Evolutionary conservation across 2,888 invertebrate genomes (phyloP).

Genomic region (Scotopteryx bipunctaria): DNA sequence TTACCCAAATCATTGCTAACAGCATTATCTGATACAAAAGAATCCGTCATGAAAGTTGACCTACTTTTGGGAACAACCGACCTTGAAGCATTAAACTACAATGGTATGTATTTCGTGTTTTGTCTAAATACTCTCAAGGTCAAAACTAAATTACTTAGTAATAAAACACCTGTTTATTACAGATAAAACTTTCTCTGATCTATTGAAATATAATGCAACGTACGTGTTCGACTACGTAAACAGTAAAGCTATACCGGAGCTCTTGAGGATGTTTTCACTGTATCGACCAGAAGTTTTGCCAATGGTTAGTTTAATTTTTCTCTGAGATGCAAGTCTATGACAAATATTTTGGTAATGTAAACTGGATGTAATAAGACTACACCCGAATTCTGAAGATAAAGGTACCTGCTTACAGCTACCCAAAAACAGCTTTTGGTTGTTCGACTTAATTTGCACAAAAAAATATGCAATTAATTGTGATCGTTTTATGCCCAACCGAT

Average conservation of each 20-base stretch:
- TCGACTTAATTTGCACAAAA: no score
- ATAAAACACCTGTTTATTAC: conserved; percentile 46
- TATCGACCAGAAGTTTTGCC: conserved; percentile 50
- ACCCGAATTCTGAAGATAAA: no score
- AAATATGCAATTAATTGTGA: no score
- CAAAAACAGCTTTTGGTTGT: no score
- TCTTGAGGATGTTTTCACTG: conserved; percentile 70
- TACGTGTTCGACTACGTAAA: conserved; percentile 83
- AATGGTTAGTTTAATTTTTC: conserved; percentile 49
- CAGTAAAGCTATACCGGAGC: conserved; percentile 82
- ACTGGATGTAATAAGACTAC: no score
- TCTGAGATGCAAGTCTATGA: no score
- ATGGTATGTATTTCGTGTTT: conserved; percentile 59
- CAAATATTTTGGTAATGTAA: no score
- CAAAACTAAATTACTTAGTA: conserved; percentile 12
- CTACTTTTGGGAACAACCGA: conserved; percentile 87
- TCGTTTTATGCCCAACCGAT: no score
- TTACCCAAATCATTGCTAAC: conserved; percentile 80
- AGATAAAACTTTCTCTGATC: conserved; percentile 83
- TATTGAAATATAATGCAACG: conserved; percentile 80
- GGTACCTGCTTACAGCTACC: no score
- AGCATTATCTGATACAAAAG: conserved; percentile 77
- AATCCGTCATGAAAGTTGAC: conserved; percentile 84
- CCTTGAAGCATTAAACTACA: conserved; percentile 85
- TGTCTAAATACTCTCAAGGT: conserved; percentile 34